A percentile compares a stretch with the other conserved stretches of the same genome.
Conservation (phyloP, 2,888 invertebrate species). For the Ectemnius cavifrons region DNA sequence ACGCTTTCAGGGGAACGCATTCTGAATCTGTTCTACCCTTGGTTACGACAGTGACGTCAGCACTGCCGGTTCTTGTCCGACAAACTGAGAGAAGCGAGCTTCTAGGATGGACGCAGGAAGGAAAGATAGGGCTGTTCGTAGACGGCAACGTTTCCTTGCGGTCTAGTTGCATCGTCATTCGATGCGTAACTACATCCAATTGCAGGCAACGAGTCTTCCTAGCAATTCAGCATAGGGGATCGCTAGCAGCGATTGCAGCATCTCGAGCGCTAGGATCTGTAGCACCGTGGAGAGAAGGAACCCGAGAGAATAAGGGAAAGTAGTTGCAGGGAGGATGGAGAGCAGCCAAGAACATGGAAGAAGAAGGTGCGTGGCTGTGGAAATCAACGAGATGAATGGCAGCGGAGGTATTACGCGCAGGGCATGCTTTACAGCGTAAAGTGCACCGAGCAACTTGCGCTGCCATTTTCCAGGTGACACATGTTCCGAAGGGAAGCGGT, state of each 20-base stretch:
- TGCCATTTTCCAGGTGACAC: conserved; percentile 56
- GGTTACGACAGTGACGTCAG: conserved; percentile 13
- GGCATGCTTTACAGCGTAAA: conserved; percentile 65
- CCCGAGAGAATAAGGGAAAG: conserved; percentile 8
- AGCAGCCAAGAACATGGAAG: too few relatives aligned
- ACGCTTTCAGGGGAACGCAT: conserved; percentile 62
- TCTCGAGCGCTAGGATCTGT: neutral
- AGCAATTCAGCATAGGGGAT: conserved; percentile 48
- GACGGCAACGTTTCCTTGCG: conserved; percentile 14
- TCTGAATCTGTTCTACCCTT: conserved; percentile 63
- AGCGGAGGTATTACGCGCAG: conserved; percentile 54
- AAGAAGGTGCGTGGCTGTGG: too few relatives aligned
- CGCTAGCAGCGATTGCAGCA: conserved; percentile 14
- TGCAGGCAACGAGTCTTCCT: conserved; percentile 55
- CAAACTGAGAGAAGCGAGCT: neutral
- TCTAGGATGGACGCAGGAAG: conserved; percentile 5
- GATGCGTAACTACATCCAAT: conserved; percentile 72
- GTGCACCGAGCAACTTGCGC: conserved; percentile 42
- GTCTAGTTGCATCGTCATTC: conserved; percentile 52
- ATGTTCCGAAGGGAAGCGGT: conserved; percentile 37
- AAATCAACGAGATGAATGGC: conserved; percentile 19
- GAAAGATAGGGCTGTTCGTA: conserved; percentile 17
- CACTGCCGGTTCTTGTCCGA: neutral
- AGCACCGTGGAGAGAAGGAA: conserved; percentile 23
- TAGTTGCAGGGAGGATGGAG: conserved; percentile 7